Evolutionary conservation across 2,888 invertebrate genomes (phyloP).

Genomic region (Hirtodrosophila alboralis): DNA sequence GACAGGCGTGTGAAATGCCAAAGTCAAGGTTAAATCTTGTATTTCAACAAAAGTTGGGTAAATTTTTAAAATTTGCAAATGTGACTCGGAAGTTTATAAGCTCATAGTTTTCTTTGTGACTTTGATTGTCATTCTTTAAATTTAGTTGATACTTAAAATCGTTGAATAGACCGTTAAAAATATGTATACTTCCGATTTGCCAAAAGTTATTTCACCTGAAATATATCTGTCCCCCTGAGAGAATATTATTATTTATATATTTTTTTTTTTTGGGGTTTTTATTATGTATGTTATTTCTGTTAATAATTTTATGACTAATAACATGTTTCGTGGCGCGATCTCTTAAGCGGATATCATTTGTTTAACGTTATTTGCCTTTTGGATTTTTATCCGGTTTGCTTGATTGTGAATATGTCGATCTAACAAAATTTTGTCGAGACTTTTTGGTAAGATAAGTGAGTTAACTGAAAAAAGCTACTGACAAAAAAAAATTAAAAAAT

Average conservation of each 20-base stretch:
- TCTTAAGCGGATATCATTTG: slow-evolving; percentile 68
- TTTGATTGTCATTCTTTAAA: slow-evolving; percentile 26
- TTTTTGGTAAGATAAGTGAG: slow-evolving; percentile 24
- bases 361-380: slow-evolving; percentile 30
- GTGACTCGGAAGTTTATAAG: slow-evolving; percentile 12
- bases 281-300: slow-evolving; percentile 41
- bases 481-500: slow-evolving; percentile 24
- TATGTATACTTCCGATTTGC: slow-evolving; percentile 17
- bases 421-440: slow-evolving; percentile 11
- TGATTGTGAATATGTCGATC: slow-evolving; percentile 37
- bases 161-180: slow-evolving; percentile 12
- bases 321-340: slow-evolving; percentile 35
- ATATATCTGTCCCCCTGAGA: slow-evolving; percentile 16
- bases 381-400: slow-evolving; percentile 67
- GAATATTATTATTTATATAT: no score
- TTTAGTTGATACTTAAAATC: slow-evolving; percentile 5
- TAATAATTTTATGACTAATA: slow-evolving; percentile 68
- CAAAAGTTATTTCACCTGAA: slow-evolving; percentile 23
- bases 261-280: slow-evolving; percentile 15
- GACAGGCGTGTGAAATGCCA: slow-evolving; percentile 39
- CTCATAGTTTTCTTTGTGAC: slow-evolving; percentile 1
- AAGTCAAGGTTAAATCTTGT: slow-evolving; percentile 47
- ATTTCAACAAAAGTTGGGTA: slow-evolving; percentile 24
- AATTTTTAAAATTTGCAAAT: slow-evolving; percentile 22
- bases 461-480: slow-evolving; percentile 27